Evolutionary conservation across 2,888 invertebrate genomes (phyloP), one percentile per base, ranked within the genome.

Genomic region (Maniola hyperantus): DNA sequence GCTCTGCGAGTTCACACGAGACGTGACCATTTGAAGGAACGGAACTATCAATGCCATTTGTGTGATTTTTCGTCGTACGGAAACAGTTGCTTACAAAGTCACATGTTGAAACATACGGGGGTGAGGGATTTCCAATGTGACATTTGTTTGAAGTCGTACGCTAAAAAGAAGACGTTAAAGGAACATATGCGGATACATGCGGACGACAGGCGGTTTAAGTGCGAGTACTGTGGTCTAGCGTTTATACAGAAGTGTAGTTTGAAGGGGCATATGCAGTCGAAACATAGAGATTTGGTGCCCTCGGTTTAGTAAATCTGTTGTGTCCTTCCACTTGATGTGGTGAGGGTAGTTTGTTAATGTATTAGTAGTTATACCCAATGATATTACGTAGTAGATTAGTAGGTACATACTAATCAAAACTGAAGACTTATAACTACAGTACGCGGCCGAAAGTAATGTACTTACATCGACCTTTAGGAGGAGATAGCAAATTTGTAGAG

Each of bases 31-130:
- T 60, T 74, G 20, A 68, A 72, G 62, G 76, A 77, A 44, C 73
- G 75, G 33, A 68, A 74, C 15, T 76, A 74, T 26, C 72, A 73
- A 42, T 82, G 82, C 50, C 68, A 71, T 0, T 63, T 68, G 8
- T 78, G 78, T 50, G 75, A 73, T 18, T 74, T 70, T 69, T 66
- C 66, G 6, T 77, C 77, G 11, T 83, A 82, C 58, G 74, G 79
- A 1, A 84, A 81, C 64, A 78, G 78, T 36, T 80, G 80, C 65
- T 73, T 87, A 48, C 82, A 81, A 34, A 77, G 76, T 18, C 88
- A 88, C 69, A 80, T 82, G 79, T 77, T 81, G 53, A 83, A 81
- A 58, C 88, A 88, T 64, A 80, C 81, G 0, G 83, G 79, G 1
- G 46, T 55, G 7, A 77, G 76, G 13, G 74, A 76, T n/a, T 83